phyloP scores from a whole-genome alignment of 2,888 invertebrate species.

The Eucriotettix oculatus region DNA sequence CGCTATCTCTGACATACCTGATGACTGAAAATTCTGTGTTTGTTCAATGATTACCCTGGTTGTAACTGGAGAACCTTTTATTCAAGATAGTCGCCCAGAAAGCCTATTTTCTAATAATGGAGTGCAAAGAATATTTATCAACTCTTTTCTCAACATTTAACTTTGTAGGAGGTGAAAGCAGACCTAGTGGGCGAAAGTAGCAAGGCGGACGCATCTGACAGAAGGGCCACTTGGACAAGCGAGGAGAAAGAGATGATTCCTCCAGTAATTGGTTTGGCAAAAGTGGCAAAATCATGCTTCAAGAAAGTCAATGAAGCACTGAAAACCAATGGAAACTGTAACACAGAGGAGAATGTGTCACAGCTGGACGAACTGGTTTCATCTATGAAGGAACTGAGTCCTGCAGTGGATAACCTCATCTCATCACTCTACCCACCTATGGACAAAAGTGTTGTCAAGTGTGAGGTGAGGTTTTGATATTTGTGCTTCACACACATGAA shows the following conservation, averaged over 20 bases:
- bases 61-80: too few species aligned
- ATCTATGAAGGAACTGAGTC: conserved; percentile 8
- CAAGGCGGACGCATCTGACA: conserved; percentile 6
- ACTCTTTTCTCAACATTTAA: neutral
- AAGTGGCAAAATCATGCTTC: conserved; percentile 10
- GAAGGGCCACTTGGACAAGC: conserved; percentile 9
- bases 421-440: conserved; percentile 13
- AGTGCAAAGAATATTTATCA: too few species aligned
- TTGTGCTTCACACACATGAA: neutral
- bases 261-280: conserved; percentile 12
- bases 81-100: too few species aligned
- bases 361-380: conserved; percentile 10
- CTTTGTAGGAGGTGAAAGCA: neutral
- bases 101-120: too few species aligned
- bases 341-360: conserved; percentile 7
- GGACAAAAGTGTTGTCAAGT: conserved; percentile 7
- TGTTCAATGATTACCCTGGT: too few species aligned
- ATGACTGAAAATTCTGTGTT: too few species aligned
- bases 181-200: neutral
- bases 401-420: conserved; percentile 13
- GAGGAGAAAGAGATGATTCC: conserved; percentile 10
- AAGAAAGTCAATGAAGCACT: conserved; percentile 5
- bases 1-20: too few species aligned
- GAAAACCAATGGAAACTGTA: conserved; percentile 5
- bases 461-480: conserved; percentile 7